phyloP scores from a whole-genome alignment of 2,888 invertebrate genomes.

The Adelphocoris suturalis region DNA sequence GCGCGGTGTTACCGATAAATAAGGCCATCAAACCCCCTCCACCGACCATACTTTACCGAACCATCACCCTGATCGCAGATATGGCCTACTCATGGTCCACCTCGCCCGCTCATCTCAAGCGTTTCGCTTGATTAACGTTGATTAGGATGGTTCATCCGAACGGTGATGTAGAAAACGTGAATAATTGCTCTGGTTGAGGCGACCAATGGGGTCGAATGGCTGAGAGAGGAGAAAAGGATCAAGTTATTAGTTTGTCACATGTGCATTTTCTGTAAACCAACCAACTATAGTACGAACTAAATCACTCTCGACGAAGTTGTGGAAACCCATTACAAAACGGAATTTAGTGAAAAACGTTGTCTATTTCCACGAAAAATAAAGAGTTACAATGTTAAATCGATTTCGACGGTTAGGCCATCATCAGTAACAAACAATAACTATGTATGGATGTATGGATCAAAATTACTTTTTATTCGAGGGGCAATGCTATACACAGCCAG shows the following conservation, averaged over 20 bases:
- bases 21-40: conserved; percentile 35
- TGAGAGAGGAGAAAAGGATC: background rate
- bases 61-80: too few relatives aligned
- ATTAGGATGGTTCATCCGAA: conserved; percentile 40
- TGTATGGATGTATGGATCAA: too few relatives aligned
- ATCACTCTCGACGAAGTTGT: too few relatives aligned
- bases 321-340: too few relatives aligned
- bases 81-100: background rate
- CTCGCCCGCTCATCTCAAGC: background rate
- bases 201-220: background rate
- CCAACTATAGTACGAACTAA: background rate
- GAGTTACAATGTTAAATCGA: too few relatives aligned
- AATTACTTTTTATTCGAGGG: too few relatives aligned
- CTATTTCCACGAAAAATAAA: too few relatives aligned
- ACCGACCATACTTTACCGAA: background rate
- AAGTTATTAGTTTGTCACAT: background rate
- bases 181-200: conserved; percentile 13
- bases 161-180: conserved; percentile 49
- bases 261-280: background rate
- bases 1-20: conserved; percentile 40
- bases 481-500: too few relatives aligned
- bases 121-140: conserved; percentile 47
- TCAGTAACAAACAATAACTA: too few relatives aligned
- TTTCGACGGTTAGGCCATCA: too few relatives aligned
- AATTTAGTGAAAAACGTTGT: too few relatives aligned